Evolutionary conservation across 2,797 vertebrate genomes (phyloP).

Genomic region (Catamblyrhynchus diadema): DNA sequence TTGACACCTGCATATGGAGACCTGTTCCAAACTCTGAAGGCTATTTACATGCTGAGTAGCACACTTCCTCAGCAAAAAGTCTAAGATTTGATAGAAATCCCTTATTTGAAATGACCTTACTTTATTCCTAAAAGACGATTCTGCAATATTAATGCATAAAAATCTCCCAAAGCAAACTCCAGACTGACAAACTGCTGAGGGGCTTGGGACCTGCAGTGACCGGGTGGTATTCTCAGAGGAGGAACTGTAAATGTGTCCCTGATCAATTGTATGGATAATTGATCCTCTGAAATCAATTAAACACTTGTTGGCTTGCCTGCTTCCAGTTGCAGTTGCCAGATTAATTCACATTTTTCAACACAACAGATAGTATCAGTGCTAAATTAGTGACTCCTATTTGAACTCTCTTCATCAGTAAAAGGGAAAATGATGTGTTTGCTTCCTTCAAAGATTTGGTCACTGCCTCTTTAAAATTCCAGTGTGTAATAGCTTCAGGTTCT

Average conservation of each 20-base stretch:
- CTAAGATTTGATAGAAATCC: neutral
- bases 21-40: neutral
- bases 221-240: neutral
- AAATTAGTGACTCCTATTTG: neutral
- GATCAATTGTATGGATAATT: slow-evolving; percentile 11
- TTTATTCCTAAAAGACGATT: neutral
- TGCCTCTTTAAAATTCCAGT: neutral
- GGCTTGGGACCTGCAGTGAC: neutral
- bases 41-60: neutral
- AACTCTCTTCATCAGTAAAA: neutral
- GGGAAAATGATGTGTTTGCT: neutral
- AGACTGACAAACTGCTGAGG: neutral
- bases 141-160: neutral
- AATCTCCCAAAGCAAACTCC: neutral
- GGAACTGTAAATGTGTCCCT: neutral
- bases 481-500: neutral
- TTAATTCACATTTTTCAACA: neutral
- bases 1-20: neutral
- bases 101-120: neutral
- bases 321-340: neutral
- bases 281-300: slow-evolving; percentile 8
- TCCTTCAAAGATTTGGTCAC: neutral
- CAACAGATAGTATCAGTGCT: neutral
- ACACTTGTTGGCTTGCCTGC: neutral
- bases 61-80: neutral